phyloP scores from a whole-genome alignment of 1,140 invertebrate genomes.

The Meteorus sp. region DNA sequence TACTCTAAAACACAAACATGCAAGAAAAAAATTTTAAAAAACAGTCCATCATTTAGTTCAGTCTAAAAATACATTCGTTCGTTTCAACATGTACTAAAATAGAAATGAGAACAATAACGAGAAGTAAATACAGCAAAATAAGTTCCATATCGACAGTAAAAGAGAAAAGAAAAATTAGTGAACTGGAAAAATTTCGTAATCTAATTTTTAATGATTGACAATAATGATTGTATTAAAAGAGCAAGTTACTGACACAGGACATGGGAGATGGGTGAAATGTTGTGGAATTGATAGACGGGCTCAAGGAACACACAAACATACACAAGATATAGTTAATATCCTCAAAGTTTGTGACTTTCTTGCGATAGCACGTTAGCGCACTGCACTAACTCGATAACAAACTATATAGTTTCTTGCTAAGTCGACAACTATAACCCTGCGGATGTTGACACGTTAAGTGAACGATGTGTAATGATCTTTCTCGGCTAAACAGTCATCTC shows the following conservation, averaged over 20 bases:
- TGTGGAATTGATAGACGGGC: background rate
- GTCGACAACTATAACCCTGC: background rate
- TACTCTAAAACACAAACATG: slow-evolving; percentile 37
- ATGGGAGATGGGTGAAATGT: background rate
- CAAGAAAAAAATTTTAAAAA: background rate
- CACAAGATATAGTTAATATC: background rate
- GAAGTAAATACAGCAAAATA: too few species aligned
- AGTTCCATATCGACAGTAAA: too few species aligned
- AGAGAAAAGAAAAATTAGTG: background rate
- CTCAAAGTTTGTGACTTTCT: background rate
- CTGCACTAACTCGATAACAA: background rate
- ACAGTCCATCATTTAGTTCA: too few species aligned
- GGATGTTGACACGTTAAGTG: background rate
- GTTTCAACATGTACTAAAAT: too few species aligned
- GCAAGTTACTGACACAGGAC: background rate
- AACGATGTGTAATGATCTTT: too few species aligned
- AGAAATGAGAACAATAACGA: background rate
- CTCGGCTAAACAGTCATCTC: too few species aligned
- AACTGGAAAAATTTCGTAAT: too few species aligned
- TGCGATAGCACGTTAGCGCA: background rate
- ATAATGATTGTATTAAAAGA: slow-evolving; percentile 2
- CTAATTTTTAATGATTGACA: background rate
- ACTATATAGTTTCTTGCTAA: background rate
- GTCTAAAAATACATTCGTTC: too few species aligned
- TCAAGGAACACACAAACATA: background rate